These are phyloP conservation scores for Callithrix jacchus DNA, from an alignment of 2,113 vertebrate species.

Conservation along the genomic window DNA sequence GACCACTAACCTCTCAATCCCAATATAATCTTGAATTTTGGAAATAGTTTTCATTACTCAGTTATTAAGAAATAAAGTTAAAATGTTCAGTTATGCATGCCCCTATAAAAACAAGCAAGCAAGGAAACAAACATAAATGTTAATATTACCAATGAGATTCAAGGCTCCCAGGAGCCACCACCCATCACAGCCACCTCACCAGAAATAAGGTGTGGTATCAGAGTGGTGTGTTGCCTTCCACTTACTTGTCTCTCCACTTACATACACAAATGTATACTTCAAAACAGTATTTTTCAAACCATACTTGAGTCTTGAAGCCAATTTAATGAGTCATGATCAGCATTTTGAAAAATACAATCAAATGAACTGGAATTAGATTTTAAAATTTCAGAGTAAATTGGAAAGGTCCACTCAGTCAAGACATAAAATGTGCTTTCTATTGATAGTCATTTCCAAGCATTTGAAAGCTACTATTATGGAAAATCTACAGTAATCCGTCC, in stretches of 20 bases:
- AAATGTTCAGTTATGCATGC: neutral
- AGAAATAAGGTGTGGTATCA: neutral
- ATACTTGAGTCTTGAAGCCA: neutral
- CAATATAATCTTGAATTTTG: neutral
- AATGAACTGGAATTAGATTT: neutral
- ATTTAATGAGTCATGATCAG: neutral
- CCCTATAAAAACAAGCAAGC: neutral
- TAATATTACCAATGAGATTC: neutral
- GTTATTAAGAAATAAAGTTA: neutral
- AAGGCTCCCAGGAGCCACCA: neutral
- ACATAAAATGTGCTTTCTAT: neutral
- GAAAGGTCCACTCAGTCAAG: neutral
- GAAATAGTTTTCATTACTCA: constrained; percentile 25
- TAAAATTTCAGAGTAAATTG: neutral
- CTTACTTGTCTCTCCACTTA: neutral
- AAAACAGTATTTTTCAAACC: neutral
- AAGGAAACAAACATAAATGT: neutral
- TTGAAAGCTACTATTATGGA: neutral
- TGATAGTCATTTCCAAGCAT: neutral
- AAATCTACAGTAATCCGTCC: neutral
- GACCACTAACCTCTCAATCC: neutral
- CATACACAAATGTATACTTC: neutral
- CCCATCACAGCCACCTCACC: no score
- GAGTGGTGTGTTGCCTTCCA: neutral
- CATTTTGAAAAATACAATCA: neutral